Conservation (phyloP, 2,888 invertebrate species). For the Anodontia alba region DNA sequence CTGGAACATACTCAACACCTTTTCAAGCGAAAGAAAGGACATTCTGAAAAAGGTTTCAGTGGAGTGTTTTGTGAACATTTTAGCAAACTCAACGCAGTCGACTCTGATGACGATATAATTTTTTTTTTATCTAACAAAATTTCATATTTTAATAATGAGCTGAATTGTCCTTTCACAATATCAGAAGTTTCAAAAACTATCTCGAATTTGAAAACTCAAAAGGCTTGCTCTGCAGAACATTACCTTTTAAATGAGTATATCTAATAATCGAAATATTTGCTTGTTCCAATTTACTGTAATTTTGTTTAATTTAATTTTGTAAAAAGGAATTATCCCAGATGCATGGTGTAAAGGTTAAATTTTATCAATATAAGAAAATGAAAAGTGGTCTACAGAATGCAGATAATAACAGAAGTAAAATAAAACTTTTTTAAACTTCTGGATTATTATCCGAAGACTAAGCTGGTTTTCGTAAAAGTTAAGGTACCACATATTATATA, state of each 20-base stretch:
- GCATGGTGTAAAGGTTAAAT: slow-evolving; percentile 2
- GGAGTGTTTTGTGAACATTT: not conserved
- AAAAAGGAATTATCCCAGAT: slow-evolving; percentile 7
- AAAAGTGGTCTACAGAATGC: not conserved
- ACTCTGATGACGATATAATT: not conserved
- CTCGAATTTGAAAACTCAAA: not conserved
- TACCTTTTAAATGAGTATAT: slow-evolving; percentile 9
- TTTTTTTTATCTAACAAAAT: not conserved
- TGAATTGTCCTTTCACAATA: not conserved
- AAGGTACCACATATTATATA: not conserved
- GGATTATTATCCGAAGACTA: not conserved
- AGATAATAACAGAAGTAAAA: not conserved
- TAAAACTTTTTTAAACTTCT: not conserved
- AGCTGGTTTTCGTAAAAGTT: slow-evolving; percentile 2
- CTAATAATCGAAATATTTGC: not conserved
- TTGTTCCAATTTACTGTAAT: not conserved
- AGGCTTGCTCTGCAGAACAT: not conserved
- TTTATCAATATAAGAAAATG: not conserved
- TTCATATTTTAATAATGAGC: not conserved
- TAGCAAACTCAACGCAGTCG: not conserved
- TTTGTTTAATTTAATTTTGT: not conserved
- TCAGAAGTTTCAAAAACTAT: not conserved
- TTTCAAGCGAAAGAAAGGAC: not conserved
- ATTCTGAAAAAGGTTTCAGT: not conserved
- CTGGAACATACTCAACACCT: not conserved